phyloP scores from a whole-genome alignment of 2,797 vertebrate species.

The Stomatorhinus walkeri region DNA sequence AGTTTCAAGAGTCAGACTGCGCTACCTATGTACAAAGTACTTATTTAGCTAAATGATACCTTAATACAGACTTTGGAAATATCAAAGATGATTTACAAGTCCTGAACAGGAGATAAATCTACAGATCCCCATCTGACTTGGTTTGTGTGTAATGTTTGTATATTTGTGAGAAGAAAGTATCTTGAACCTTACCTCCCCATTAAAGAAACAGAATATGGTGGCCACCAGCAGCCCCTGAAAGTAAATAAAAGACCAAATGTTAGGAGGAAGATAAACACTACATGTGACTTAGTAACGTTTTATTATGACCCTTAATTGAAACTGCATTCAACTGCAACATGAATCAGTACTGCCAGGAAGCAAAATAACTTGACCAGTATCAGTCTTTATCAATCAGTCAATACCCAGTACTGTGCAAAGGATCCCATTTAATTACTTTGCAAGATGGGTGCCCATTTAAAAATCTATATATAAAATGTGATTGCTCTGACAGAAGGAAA shows the following conservation, averaged over 20 bases:
- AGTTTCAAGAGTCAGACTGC: neutral
- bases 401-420: neutral
- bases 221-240: conserved; percentile 86
- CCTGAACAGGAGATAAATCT: neutral
- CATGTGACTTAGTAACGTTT: neutral
- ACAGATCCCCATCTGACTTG: neutral
- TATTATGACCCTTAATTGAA: neutral
- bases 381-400: neutral
- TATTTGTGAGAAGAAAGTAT: neutral
- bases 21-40: neutral
- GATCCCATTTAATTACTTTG: neutral
- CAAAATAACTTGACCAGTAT: neutral
- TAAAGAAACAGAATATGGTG: conserved; percentile 98
- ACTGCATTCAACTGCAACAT: neutral
- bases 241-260: conserved; percentile 18
- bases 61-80: neutral
- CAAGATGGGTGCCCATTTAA: neutral
- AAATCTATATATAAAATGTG: neutral
- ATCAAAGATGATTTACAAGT: neutral
- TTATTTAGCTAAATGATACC: neutral
- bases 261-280: neutral
- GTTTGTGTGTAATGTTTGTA: neutral
- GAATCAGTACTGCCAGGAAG: neutral
- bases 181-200: conserved; percentile 79
- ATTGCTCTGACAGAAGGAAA: neutral